Evolutionary conservation across 2,888 invertebrate genomes (phyloP).

Genomic region (Ophraella communa): DNA sequence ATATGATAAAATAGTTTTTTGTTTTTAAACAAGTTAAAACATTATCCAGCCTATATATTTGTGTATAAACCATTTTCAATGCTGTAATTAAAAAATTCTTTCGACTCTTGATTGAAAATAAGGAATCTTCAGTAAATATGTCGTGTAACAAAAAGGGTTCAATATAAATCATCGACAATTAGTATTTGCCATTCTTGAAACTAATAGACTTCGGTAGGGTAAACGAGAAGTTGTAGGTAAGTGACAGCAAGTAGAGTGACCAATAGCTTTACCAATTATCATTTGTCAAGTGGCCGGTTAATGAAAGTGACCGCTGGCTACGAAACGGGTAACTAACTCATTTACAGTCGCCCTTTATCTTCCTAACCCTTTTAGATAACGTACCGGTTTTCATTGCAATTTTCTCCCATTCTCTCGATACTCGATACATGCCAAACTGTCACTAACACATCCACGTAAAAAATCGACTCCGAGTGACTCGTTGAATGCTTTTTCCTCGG

Average conservation of each 20-base stretch:
- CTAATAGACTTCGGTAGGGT: slow-evolving; percentile 51
- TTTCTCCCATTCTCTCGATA: slow-evolving; percentile 41
- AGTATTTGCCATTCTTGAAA: slow-evolving; percentile 50
- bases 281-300: slow-evolving; percentile 61
- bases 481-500: neutral
- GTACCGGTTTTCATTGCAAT: slow-evolving; percentile 30
- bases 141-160: slow-evolving; percentile 11
- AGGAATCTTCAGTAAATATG: slow-evolving; percentile 4
- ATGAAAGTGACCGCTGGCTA: slow-evolving; percentile 61
- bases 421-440: slow-evolving; percentile 51
- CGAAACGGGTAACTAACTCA: slow-evolving; percentile 56
- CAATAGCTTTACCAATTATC: slow-evolving; percentile 61
- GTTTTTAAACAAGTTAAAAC: no score
- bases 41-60: no score
- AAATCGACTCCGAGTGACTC: slow-evolving; percentile 25
- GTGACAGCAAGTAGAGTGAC: slow-evolving; percentile 60
- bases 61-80: no score
- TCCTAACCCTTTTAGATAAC: slow-evolving; percentile 57
- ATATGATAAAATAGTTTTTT: no score
- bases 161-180: slow-evolving; percentile 54
- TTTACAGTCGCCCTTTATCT: slow-evolving; percentile 59
- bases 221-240: slow-evolving; percentile 57
- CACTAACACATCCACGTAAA: slow-evolving; percentile 47
- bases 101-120: no score
- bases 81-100: no score